Conservation (phyloP, 2,113 vertebrate genomes). For the Orthonyx spaldingii region DNA sequence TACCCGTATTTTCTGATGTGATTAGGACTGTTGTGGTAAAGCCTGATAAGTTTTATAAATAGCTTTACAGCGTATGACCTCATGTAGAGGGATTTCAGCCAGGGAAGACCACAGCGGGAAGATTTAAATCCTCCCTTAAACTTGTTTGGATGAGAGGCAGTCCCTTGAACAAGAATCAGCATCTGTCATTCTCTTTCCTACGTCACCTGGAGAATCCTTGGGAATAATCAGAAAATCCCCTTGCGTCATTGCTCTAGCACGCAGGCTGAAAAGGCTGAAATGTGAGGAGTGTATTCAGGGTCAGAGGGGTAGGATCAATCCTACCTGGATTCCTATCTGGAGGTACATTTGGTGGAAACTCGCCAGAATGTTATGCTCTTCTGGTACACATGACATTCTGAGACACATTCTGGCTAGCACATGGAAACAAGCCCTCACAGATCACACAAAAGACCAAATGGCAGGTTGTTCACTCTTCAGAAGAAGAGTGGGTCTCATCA, state of each 20-base stretch:
- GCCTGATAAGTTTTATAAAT: slow-evolving; percentile 23
- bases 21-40: neutral
- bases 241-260: neutral
- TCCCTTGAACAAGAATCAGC: neutral
- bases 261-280: neutral
- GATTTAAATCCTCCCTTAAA: neutral
- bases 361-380: neutral
- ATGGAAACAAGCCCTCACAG: neutral
- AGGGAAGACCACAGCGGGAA: slow-evolving; percentile 12
- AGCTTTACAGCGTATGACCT: neutral
- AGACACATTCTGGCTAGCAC: neutral
- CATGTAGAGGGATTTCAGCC: neutral
- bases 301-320: neutral
- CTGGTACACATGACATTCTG: neutral
- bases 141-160: slow-evolving; percentile 4
- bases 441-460: neutral
- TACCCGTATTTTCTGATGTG: neutral
- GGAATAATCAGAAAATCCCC: slow-evolving; percentile 59
- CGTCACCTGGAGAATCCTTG: slow-evolving; percentile 55
- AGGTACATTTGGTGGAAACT: neutral
- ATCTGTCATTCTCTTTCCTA: neutral
- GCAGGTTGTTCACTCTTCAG: neutral
- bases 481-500: neutral
- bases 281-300: neutral
- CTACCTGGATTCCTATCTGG: no score